phyloP scores from a whole-genome alignment of 1,140 invertebrate species.

The Pogonomyrmex californicus region DNA sequence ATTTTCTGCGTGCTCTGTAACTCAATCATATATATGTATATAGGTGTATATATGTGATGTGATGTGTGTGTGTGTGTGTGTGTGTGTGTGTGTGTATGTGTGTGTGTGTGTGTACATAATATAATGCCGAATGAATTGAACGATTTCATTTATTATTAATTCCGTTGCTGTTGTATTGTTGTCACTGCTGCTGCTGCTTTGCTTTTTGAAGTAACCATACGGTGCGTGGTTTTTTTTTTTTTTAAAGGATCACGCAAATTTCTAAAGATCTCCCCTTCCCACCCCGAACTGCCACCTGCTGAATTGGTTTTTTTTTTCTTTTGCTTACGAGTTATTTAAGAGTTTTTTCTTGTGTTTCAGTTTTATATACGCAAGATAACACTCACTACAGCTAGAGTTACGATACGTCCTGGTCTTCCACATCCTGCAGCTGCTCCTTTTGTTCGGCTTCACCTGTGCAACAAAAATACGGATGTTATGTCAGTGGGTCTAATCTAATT shows the following conservation, averaged over 20 bases:
- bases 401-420: conserved; percentile 97
- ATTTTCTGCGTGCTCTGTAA: conserved; percentile 80
- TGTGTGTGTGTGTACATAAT: conserved; percentile 26
- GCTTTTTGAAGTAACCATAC: conserved; percentile 81
- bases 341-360: conserved; percentile 85
- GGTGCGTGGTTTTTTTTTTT: conserved; percentile 74
- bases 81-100: neutral
- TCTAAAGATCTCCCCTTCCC: conserved; percentile 83
- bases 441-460: conserved; percentile 93
- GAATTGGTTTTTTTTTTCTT: conserved; percentile 84
- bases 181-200: conserved; percentile 28
- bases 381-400: conserved; percentile 89
- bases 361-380: conserved; percentile 86
- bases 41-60: too few species aligned
- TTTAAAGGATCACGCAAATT: conserved; percentile 82
- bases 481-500: conserved; percentile 5
- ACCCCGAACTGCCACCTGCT: conserved; percentile 81
- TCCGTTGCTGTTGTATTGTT: conserved; percentile 52
- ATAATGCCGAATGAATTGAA: conserved; percentile 57
- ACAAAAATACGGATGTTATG: conserved; percentile 56
- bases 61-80: too few species aligned
- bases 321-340: conserved; percentile 87
- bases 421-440: conserved; percentile 96
- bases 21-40: conserved; percentile 72
- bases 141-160: conserved; percentile 65